Base-by-base conservation (phyloP, 2,797 vertebrate species). In the Phaenicophaeus curvirostris region DNA sequence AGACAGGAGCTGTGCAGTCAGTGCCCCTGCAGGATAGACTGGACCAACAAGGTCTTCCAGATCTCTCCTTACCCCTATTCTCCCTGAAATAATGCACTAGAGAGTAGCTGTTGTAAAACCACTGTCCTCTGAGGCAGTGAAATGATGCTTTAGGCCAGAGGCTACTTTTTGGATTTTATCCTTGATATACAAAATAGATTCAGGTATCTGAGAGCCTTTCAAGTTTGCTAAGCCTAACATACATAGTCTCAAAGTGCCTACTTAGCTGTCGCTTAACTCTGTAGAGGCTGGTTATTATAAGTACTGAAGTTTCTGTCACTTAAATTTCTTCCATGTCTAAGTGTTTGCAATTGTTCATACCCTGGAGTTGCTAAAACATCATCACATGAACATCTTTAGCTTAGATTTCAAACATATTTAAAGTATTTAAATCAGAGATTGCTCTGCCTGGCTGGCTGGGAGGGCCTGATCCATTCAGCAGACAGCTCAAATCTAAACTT, bases 371-470 rank as follows among this genome's bases (percentile, higher is more conserved):
- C 83, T 89, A 94, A 89, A 93, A 84, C 35, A 55, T 44, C 41
- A 72, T 72, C 54, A 90, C 1, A 0, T 66, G 76, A 78, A 24
- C 1, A 24, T 63, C 65, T 84, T 94, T 68, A 91, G 62, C 48
- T 94, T 69, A 85, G 27, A n/a, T 88, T 94, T 88, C 83, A 75
- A 90, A 48, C 76, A 78, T 93, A 93, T 90, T 96, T 96, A 91
- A 87, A 93, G 58, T 84, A 62, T 77, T 67, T 75, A 78, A 90
- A 88, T 91, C 71, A 94, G 79, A 84, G 62, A 27, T 81, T 0
- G 0, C 92, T 87, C 85, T 84, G 91, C 27, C 17, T 90, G 79
- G 6, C 76, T 95, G 94, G 46, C 58, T 93, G 88, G 66, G 62
- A 84, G 42, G 19, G 10, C 8, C 44, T 94, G 78, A 86, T 92